A percentile compares a stretch with the other conserved stretches of the same genome.
These are phyloP conservation scores for Idaea straminata DNA, from an alignment of 2,888 invertebrate genomes.

Conservation along the genomic window DNA sequence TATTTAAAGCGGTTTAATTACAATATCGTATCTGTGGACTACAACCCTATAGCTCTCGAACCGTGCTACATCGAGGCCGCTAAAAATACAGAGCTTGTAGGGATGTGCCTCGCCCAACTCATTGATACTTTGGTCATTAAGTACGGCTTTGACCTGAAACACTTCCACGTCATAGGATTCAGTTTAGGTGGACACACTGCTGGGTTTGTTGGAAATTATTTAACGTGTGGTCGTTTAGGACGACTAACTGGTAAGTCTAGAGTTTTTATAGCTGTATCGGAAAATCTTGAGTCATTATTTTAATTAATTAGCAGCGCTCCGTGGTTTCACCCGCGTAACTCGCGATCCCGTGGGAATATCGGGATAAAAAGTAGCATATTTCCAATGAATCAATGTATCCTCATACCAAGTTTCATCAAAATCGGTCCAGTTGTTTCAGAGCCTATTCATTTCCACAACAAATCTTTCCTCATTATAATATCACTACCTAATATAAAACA, in stretches of 20 bases:
- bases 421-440: too few relatives aligned
- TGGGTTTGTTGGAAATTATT: slow-evolving; percentile 72
- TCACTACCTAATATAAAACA: too few relatives aligned
- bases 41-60: slow-evolving; percentile 76
- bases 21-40: slow-evolving; percentile 83
- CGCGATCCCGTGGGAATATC: too few relatives aligned
- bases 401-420: too few relatives aligned
- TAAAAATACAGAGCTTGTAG: slow-evolving; percentile 78
- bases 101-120: slow-evolving; percentile 81
- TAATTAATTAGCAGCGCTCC: too few relatives aligned
- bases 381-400: too few relatives aligned
- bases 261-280: neutral
- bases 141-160: slow-evolving; percentile 57
- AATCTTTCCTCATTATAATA: too few relatives aligned
- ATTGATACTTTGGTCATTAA: slow-evolving; percentile 73
- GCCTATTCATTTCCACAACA: too few relatives aligned
- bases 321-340: too few relatives aligned
- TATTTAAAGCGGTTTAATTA: slow-evolving; percentile 77
- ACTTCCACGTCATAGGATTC: slow-evolving; percentile 82
- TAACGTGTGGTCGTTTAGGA: slow-evolving; percentile 63
- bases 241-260: slow-evolving; percentile 77
- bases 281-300: neutral
- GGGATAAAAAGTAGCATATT: too few relatives aligned
- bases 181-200: slow-evolving; percentile 83
- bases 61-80: slow-evolving; percentile 82